Percentiles rank a stretch among this genome's conserved stretches.
Conservation (phyloP, 2,888 invertebrate species). For the Coleophora deauratella region DNA sequence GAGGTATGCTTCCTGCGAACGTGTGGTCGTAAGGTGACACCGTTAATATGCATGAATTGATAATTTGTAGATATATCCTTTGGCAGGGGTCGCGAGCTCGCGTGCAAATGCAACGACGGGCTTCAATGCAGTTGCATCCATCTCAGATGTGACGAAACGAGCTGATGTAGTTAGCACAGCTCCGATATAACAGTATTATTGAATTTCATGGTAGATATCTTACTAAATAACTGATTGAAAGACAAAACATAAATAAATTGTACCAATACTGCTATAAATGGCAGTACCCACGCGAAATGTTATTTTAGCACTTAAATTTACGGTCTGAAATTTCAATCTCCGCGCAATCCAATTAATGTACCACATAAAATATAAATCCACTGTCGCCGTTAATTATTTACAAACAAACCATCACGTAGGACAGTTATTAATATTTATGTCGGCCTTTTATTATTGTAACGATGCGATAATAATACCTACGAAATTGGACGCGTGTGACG, state of each 20-base stretch:
- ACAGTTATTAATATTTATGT: slow-evolving; percentile 31
- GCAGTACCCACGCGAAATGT: too few species aligned
- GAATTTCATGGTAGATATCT: too few species aligned
- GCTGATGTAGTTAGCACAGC: too few species aligned
- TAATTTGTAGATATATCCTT: slow-evolving; percentile 62
- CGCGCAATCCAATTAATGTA: background rate
- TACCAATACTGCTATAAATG: too few species aligned
- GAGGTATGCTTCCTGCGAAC: slow-evolving; percentile 69
- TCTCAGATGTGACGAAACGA: too few species aligned
- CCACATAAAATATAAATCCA: slow-evolving; percentile 5
- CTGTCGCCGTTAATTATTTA: slow-evolving; percentile 24
- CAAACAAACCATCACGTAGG: slow-evolving; percentile 25
- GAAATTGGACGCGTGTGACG: slow-evolving; percentile 27
- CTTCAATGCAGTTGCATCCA: slow-evolving; percentile 38
- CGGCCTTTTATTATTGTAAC: slow-evolving; percentile 30
- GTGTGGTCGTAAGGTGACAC: slow-evolving; percentile 71
- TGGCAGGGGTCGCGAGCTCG: slow-evolving; percentile 53
- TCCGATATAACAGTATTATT: too few species aligned
- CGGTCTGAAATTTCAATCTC: too few species aligned
- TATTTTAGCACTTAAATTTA: too few species aligned
- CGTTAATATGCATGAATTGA: slow-evolving; percentile 70
- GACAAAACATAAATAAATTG: too few species aligned
- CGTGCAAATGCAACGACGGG: slow-evolving; percentile 68
- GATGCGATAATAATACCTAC: slow-evolving; percentile 22
- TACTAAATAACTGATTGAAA: too few species aligned